A percentile compares a stretch with the other conserved stretches of the same genome.
Conservation (phyloP, 2,113 vertebrate genomes). For the Xiphorhynchus elegans region DNA sequence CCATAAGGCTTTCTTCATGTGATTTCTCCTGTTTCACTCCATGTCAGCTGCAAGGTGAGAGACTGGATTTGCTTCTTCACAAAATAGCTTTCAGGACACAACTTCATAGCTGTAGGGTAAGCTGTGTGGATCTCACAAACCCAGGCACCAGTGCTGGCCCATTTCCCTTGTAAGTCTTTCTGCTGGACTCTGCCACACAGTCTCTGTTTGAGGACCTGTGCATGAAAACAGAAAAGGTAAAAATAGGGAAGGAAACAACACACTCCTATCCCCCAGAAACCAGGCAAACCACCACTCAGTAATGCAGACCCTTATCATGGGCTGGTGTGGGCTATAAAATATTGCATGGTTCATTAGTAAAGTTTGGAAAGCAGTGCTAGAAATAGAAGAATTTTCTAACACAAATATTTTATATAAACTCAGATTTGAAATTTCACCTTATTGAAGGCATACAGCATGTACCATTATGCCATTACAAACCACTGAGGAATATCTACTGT, state of each 20-base stretch:
- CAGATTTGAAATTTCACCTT: neutral
- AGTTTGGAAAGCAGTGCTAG: neutral
- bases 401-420: neutral
- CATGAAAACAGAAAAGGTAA: neutral
- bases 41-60: neutral
- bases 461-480: neutral
- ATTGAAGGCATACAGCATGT: neutral
- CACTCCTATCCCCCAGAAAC: neutral
- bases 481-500: neutral
- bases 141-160: fast-evolving
- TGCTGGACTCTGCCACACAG: neutral
- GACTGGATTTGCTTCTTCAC: neutral
- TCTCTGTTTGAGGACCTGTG: neutral
- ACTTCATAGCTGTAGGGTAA: neutral
- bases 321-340: neutral
- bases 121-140: neutral
- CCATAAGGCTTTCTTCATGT: neutral
- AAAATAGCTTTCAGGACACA: neutral
- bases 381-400: neutral
- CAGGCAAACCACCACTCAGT: neutral
- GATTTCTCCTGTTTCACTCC: neutral
- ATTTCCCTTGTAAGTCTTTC: neutral
- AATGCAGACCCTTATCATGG: neutral
- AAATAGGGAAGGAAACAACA: neutral
- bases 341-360: neutral